phyloP scores from a whole-genome alignment of 2,888 invertebrate genomes.

The Dolomedes plantarius region DNA sequence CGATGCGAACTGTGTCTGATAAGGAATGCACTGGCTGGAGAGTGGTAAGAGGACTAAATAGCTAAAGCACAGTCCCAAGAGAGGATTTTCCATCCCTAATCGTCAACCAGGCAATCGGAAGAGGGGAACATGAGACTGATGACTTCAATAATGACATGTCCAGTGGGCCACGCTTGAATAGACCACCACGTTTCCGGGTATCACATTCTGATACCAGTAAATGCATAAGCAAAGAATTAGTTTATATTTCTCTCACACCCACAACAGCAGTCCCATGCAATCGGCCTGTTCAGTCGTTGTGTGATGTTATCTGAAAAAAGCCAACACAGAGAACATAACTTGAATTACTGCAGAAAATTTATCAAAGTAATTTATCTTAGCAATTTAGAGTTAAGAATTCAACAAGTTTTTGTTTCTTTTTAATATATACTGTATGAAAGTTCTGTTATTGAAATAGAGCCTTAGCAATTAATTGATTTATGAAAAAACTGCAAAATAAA shows the following conservation, averaged over 20 bases:
- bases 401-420: no score
- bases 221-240: slow-evolving; percentile 26
- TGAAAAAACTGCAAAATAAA: no score
- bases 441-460: no score
- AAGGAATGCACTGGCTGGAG: slow-evolving; percentile 46
- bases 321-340: no score
- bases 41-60: slow-evolving; percentile 33
- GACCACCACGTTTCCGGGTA: slow-evolving; percentile 27
- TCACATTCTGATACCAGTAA: slow-evolving; percentile 31
- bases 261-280: slow-evolving; percentile 47
- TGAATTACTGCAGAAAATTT: no score
- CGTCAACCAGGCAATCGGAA: slow-evolving; percentile 48
- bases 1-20: slow-evolving; percentile 41
- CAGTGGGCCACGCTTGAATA: slow-evolving; percentile 58
- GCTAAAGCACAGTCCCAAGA: slow-evolving; percentile 65
- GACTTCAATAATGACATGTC: slow-evolving; percentile 40
- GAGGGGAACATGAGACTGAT: slow-evolving; percentile 31
- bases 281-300: slow-evolving; percentile 43
- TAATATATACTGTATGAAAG: no score
- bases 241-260: slow-evolving; percentile 63
- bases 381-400: no score
- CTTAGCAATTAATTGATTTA: no score
- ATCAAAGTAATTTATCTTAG: no score
- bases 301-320: slow-evolving; percentile 20
- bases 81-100: slow-evolving; percentile 65